Base-by-base conservation (phyloP, 2,797 vertebrate species). In the Masticophis lateralis region DNA sequence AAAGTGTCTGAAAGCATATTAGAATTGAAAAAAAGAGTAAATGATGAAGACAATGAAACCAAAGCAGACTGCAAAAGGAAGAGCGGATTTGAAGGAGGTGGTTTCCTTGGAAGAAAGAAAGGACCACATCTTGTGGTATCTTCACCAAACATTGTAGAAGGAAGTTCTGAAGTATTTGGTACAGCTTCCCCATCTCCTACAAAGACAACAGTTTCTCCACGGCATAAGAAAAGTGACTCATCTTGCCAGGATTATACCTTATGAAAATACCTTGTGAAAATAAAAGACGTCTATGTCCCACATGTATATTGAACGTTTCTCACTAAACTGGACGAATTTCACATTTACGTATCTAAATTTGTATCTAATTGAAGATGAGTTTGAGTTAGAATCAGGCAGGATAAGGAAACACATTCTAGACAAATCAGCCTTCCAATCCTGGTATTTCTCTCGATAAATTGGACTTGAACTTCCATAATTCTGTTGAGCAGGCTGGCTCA, bases 111-210 rank as follows among this genome's bases (percentile, higher is more conserved):
- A 92, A 98, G 99, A 93, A 99, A 98, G 97, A 99, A 98, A 93
- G 98, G 98, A 28, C 99, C 99, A 53, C 97, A 98, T 55, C 97
- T 83, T 83, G 74, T 98, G 89, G 97, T 98, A 4, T 98, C 98
- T 0, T 97, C 98, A 25, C 98, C 98, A 18, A 95, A 96, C n/a
- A 98, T 98, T 8, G 97, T 96, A 0, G 98, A 98, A 88, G 98
- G 98, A 7, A 98, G 98, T 56, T 98, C 98, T 1, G 99, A 99
- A 96, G 98, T 98, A 0, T 98, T 99, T 6, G 97, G 98, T 88
- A 98, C 98, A 0, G 98, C 98, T 6, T 99, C 99, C 22, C 99
- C 98, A 0, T 99, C 99, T 0, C 99, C 99, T 20, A 99, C 99
- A 2, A 99, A 98, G 97, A 97, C 98, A 83, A 95, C 96, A 1